Base-by-base conservation (phyloP, 2,888 invertebrate species). In the Oscheius sp. region DNA sequence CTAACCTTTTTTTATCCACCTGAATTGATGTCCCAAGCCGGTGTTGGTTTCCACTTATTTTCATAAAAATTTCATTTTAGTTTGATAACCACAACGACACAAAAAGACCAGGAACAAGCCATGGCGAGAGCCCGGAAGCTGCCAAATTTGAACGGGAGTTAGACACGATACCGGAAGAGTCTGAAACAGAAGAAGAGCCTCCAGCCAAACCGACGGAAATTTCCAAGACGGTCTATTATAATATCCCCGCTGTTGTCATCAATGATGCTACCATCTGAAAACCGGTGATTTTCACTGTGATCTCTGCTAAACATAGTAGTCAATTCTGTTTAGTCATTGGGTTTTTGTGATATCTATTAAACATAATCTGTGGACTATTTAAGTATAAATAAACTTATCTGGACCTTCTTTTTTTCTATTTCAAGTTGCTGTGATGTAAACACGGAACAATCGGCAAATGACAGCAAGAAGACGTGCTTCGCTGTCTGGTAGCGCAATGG, bases 111-210 rank as follows among this genome's bases (percentile, higher is more conserved):
- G 25, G 23, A 13, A 6, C 55, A 21, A 23, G 23, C 23, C 13
- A 21, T 13, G 25, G 55, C 21, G 25, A 25, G 18, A 35, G 35
- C 16, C n/a, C 2, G 49, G 35, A 58, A n/a, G 12, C 58, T 25
- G n/a, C 61, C 43, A 66, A 66, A 21, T 16, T 27, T 27, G 49
- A 66, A 27, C 25, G 66, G 29, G 66, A 66, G 25, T n/a, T 66
- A n/a, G 66, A 66, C 18, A 66, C 66, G 1, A 66, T 66, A 29
- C 66, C 66, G 3, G 66, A 66, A 18, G 66, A 66, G 29, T 66
- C 66, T 1, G 66, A 66, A 29, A 29, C 27, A 6, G 66, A 66
- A 27, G 49, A 66, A 12, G 63, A 63, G 35, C 43, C 41, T 7
- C 43, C 21, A 2, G 25, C 23, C 12, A 55, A 55, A 43, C 23